Base-by-base conservation (phyloP, 2,113 vertebrate species). In the Peucedramus taeniatus region DNA sequence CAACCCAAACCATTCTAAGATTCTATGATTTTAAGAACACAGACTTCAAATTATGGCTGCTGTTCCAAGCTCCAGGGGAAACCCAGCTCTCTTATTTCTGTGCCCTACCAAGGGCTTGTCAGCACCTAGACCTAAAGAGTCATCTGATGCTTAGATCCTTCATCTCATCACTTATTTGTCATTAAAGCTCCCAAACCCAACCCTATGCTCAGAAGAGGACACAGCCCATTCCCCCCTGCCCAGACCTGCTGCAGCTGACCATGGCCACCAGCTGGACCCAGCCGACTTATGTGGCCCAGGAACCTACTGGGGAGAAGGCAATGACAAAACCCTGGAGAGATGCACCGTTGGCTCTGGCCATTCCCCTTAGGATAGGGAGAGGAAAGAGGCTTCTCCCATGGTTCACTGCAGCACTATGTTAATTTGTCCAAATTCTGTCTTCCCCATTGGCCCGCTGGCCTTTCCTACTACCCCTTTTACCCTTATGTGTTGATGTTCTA, bases 211-310 rank as follows among this genome's bases (percentile, higher is more conserved):
- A 68, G 40, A 44, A 64, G 20, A 0, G 1, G 27, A 39, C 19
- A 17, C 4, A 15, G 4, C 11, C 51, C 6, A 9, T 12, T 63
- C 61, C 19, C 3, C 30, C 53, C 47, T 23, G 30, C 1, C 1
- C 33, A 57, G 35, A 33, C 21, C 40, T 4, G 12, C 59, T 1
- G 0, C 0, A 1, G 64, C 7, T 63, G 63, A 24, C 16, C 0
- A 0, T 8, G 39, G 57, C 19, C 82, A 76, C 7, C 51, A 60
- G 65, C 85, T 30, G 74, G 3, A 37, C 12, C 39, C 33, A 56
- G 35, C 24, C 7, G 24, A 87, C 93, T 95, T 89, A 97, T 60
- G 24, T 27, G 11, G 35, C 10, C 57, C 7, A 8, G n/a, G 15
- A 37, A 37, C 11, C 8, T 60, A 27, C 16, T 27, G 57, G 15